Percentiles rank a stretch among this genome's conserved stretches.
phyloP scores from a whole-genome alignment of 2,888 invertebrate genomes.

The Tryphoninae sp. region DNA sequence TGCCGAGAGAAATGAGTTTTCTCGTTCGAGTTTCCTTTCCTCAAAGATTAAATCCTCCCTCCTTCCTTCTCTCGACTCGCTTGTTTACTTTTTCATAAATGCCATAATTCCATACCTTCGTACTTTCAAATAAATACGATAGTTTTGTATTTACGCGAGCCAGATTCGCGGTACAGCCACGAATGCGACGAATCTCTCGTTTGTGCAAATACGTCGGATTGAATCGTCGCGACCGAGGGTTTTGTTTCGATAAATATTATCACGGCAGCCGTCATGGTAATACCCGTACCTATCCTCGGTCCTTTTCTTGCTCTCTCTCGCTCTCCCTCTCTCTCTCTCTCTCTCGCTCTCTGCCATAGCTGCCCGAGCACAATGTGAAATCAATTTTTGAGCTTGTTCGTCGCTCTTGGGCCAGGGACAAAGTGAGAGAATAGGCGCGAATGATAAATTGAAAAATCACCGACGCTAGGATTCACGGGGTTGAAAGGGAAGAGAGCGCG shows the following conservation, averaged over 20 bases:
- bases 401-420: neutral
- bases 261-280: constrained; percentile 6
- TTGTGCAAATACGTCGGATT: constrained; percentile 20
- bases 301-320: neutral
- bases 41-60: neutral
- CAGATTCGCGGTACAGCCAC: neutral
- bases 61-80: neutral
- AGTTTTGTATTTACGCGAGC: constrained; percentile 1
- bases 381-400: constrained; percentile 46
- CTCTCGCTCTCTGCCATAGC: neutral
- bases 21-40: neutral
- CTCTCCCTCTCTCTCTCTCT: neutral
- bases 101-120: neutral
- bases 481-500: neutral
- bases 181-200: constrained; percentile 1
- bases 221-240: constrained; percentile 40
- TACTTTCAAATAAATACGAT: neutral
- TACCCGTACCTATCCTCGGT: neutral
- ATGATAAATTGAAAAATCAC: constrained; percentile 51
- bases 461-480: constrained; percentile 4
- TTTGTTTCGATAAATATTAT: constrained; percentile 41
- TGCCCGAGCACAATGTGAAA: neutral
- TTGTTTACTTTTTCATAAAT: neutral
- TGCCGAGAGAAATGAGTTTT: constrained; percentile 5
- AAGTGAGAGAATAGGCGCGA: neutral